Base-by-base conservation (phyloP, 2,888 invertebrate genomes). In the Rhimphoctona megacephalus region DNA sequence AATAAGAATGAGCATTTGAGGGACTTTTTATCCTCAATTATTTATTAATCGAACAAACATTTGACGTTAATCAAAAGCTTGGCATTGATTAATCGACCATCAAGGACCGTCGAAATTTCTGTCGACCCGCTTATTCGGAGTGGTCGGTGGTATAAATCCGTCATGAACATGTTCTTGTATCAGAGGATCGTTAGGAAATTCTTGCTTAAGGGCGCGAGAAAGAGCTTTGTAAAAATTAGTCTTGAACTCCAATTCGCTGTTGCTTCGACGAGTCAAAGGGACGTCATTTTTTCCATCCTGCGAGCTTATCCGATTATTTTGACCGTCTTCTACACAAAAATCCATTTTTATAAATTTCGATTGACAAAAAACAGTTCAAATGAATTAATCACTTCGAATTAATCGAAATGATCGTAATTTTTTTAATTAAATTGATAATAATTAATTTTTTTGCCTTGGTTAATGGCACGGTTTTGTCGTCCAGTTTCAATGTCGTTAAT, bases 191-290 rank as follows among this genome's bases (percentile, higher is more conserved):
- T 83, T 49, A 19, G 19, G 43, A 33, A 82, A 74, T 67, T 86
- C 82, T 0, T 81, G 43, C 57, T 76, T 80, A 8, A 88, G 81
- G 11, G 83, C 84, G 5, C 72, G 85, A 5, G 87, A 83, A 0
- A 89, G 69, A 7, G 86, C 87, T 76, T 83, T 83, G 69, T 88
- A 89, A 67, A 89, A 86, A 67, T 87, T 76, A 0, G 3, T 70
- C 9, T 80, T 77, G 66, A 80, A 85, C 36, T 67, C 33, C 11
- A 72, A 6, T 7, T 66, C 39, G 19, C 5, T 8, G 30, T 73
- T 46, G 80, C 25, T 85, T 43, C 81, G 57, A 25, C 79, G 46
- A 19, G 33, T 80, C 70, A 30, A 19, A 17, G 66, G 66, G 14
- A 61, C 33, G 52, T 9, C 22, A 30, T n/a, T 72, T 36, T 1